Conservation (phyloP, 2,888 invertebrate genomes). For the Drosophila crucigera region DNA sequence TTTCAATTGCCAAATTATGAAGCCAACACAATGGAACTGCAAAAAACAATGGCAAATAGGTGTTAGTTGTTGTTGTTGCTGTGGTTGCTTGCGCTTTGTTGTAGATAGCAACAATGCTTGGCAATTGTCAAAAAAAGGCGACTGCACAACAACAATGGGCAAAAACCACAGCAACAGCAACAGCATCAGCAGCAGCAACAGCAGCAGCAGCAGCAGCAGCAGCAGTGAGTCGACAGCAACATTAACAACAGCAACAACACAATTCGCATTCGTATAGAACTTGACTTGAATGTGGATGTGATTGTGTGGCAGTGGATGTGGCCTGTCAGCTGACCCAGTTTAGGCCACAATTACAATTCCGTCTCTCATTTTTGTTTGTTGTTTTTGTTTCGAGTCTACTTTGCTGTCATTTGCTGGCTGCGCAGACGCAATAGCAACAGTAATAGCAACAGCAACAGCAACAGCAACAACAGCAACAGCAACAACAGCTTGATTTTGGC, state of each 20-base stretch:
- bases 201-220: conserved; percentile 4
- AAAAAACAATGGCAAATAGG: conserved; percentile 63
- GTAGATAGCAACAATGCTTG: conserved; percentile 62
- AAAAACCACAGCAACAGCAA: conserved; percentile 25
- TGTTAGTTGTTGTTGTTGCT: conserved; percentile 39
- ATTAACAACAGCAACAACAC: conserved; percentile 42
- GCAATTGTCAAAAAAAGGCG: conserved; percentile 58
- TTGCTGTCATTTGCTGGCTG: conserved; percentile 45
- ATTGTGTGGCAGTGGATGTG: conserved; percentile 40
- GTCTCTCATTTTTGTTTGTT: conserved; percentile 56
- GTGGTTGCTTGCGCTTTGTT: conserved; percentile 63
- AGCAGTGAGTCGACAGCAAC: conserved; percentile 15
- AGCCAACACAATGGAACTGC: conserved; percentile 45
- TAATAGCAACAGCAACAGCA: conserved; percentile 50
- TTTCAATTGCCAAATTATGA: conserved; percentile 69
- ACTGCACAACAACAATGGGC: conserved; percentile 57
- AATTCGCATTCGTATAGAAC: conserved; percentile 66
- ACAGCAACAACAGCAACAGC: conserved; percentile 34
- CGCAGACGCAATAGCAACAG: conserved; percentile 67
- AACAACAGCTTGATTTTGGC: conserved; percentile 59
- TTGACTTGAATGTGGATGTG: conserved; percentile 40
- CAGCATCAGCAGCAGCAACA: not conserved
- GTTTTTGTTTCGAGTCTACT: conserved; percentile 38
- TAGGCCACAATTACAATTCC: conserved; percentile 78
- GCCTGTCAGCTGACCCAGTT: conserved; percentile 75